These are phyloP conservation scores for Drosophila kanekoi DNA, from an alignment of 2,888 invertebrate species.

Conservation along the genomic window DNA sequence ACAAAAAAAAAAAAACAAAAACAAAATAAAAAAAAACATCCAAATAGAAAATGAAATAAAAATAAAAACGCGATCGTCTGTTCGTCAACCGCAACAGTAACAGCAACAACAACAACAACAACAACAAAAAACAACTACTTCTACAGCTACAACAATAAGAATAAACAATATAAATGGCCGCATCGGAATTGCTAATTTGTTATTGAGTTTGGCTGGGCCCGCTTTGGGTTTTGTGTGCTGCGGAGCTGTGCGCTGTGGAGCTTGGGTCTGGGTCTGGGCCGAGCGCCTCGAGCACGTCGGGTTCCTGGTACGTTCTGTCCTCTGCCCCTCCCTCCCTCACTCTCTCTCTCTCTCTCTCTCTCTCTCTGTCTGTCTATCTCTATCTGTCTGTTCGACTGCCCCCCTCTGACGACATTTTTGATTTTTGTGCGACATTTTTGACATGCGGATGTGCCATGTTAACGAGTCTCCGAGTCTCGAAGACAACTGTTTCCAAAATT, in stretches of 20 bases:
- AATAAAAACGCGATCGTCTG: slow-evolving; percentile 78
- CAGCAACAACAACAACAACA: slow-evolving; percentile 38
- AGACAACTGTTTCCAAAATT: slow-evolving; percentile 44
- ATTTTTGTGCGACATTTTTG: slow-evolving; percentile 81
- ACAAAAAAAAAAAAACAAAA: slow-evolving; percentile 21
- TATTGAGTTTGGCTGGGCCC: slow-evolving; percentile 67
- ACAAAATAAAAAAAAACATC: slow-evolving; percentile 24
- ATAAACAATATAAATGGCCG: slow-evolving; percentile 80
- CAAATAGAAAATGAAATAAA: slow-evolving; percentile 77
- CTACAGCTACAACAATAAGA: slow-evolving; percentile 61
- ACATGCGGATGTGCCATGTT: slow-evolving; percentile 80
- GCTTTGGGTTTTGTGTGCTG: slow-evolving; percentile 39
- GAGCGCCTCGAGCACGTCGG: slow-evolving; percentile 46
- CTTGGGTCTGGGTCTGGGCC: slow-evolving; percentile 63
- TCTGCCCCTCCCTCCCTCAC: slow-evolving; percentile 4
- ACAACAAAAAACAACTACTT: slow-evolving; percentile 23
- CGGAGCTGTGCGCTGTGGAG: slow-evolving; percentile 23
- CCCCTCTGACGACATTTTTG: slow-evolving; percentile 55
- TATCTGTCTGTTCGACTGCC: slow-evolving; percentile 14
- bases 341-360: slow-evolving; percentile 1
- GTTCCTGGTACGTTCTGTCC: slow-evolving; percentile 50
- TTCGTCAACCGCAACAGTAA: slow-evolving; percentile 60
- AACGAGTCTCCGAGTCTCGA: slow-evolving; percentile 49
- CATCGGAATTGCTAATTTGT: slow-evolving; percentile 81
- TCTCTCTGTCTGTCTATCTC: slow-evolving; percentile 8